Base-by-base conservation (phyloP, 2,113 vertebrate genomes). In the Anser brachyrhynchus region DNA sequence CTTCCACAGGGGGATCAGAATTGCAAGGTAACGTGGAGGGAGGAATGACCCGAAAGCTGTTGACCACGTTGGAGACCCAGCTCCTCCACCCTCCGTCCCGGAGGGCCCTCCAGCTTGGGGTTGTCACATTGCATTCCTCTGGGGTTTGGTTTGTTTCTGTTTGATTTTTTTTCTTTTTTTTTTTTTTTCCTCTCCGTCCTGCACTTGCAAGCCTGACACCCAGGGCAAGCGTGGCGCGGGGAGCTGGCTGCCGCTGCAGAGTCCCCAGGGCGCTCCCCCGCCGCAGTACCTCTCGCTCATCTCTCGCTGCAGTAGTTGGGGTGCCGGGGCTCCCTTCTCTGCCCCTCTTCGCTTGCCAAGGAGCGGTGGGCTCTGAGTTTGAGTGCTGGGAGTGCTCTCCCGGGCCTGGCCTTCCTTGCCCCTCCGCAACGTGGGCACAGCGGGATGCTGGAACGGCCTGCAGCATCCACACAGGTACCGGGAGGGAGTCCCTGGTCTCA, bases 101-200 rank as follows among this genome's bases (percentile, higher is more conserved):
- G 95, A 95, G 94, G 95, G 85, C 78, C 81, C 91, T 96, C 90
- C 94, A 96, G 94, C 96, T 96, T 93, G 94, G 90, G 93, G 91
- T 88, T 95, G 85, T 95, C 54, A 0, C 39, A 33, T 95, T 96
- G 94, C 95, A 95, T 97, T 97, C 97, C 95, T 97, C 96, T 96
- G 95, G 92, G 92, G 92, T 90, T 95, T 2, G 46, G 77, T 94
- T 92, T 67, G 67, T 71, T 97, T 95, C 89, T 79, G 81, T 92
- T 94, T 39, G 23, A 17, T 11, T 16, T 35, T 18, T 29, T 39
- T 19, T 12, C 66, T 26, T 39, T 41, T 0, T 46, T 71, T 58
- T 58, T 2, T 44, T 61, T 37, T 58, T 33, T 73, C 11, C 61
- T 89, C 70, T 93, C 93, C 72, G 57, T 93, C 87, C 93, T 90